phyloP scores from a whole-genome alignment of 2,797 vertebrate species.

The Schizothorax lantsangensis region DNA sequence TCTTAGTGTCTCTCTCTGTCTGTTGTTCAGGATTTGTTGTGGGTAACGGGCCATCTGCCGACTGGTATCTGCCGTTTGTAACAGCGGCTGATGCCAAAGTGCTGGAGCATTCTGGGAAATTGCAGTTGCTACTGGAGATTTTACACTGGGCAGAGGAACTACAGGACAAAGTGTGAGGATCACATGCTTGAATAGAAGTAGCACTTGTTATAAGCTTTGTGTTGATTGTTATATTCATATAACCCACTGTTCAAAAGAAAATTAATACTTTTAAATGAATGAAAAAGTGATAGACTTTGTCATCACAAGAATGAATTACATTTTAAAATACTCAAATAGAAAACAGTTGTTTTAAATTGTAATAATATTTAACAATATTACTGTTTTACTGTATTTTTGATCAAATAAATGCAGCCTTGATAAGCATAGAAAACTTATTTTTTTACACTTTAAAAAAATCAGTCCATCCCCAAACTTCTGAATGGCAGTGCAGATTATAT shows the following conservation, averaged over 20 bases:
- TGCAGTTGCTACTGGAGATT: slow-evolving; percentile 92
- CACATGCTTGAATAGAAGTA: not conserved
- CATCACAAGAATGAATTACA: not conserved
- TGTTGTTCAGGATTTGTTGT: slow-evolving; percentile 74
- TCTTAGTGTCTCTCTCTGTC: not conserved
- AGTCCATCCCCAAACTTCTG: not conserved
- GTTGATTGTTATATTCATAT: not conserved
- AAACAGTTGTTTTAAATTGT: not conserved
- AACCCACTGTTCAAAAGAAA: not conserved
- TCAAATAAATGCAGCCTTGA: not conserved
- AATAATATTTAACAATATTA: not conserved
- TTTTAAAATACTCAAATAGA: not conserved
- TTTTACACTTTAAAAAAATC: not conserved
- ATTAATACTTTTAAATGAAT: not conserved
- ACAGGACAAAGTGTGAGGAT: slow-evolving; percentile 92
- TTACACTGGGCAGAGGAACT: slow-evolving; percentile 90
- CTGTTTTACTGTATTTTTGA: not conserved
- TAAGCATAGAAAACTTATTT: not conserved
- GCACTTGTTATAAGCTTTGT: not conserved
- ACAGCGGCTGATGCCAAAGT: slow-evolving; percentile 84
- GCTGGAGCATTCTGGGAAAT: slow-evolving; percentile 93
- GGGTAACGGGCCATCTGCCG: slow-evolving; percentile 73
- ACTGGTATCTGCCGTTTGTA: slow-evolving; percentile 90
- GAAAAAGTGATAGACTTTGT: not conserved
- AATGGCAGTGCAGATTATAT: not conserved